phyloP scores from a whole-genome alignment of 2,797 vertebrate species.

The Labeo calbasu region DNA sequence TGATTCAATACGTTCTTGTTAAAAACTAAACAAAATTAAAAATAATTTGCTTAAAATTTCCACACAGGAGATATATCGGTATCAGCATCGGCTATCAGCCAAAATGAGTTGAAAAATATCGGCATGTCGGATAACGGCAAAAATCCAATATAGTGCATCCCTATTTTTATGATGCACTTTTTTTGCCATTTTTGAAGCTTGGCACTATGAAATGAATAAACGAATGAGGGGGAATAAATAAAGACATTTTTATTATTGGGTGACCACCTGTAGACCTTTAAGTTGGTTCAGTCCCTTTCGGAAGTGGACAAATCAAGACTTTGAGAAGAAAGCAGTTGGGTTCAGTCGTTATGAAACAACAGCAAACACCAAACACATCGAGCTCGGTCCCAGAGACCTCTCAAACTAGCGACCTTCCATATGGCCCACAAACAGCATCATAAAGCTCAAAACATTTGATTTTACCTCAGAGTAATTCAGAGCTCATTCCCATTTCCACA shows the following conservation, averaged over 20 bases:
- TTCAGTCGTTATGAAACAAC: conserved; percentile 43
- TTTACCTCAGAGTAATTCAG: conserved; percentile 38
- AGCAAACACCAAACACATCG: conserved; percentile 31
- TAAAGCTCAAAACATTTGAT: conserved; percentile 28
- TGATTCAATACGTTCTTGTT: too few relatives aligned
- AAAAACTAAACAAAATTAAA: too few relatives aligned
- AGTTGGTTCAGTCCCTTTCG: conserved; percentile 16
- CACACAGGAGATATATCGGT: too few relatives aligned
- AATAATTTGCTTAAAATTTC: too few relatives aligned
- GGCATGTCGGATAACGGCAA: too few relatives aligned
- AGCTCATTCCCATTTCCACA: conserved; percentile 39
- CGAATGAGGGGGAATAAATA: background rate
- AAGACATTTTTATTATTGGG: too few relatives aligned
- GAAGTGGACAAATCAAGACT: conserved; percentile 43
- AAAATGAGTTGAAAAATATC: too few relatives aligned
- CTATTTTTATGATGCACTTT: background rate
- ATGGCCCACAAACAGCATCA: conserved; percentile 4
- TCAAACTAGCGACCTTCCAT: conserved; percentile 22
- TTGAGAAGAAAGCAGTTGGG: conserved; percentile 28
- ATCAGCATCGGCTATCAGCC: too few relatives aligned
- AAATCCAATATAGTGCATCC: too few relatives aligned
- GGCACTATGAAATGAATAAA: background rate
- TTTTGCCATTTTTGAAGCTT: background rate
- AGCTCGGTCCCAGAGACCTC: conserved; percentile 35
- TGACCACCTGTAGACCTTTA: conserved; percentile 5